Evolutionary conservation across 1,140 invertebrate species (phyloP).

Genomic region (Caenorhabditis remanei): DNA sequence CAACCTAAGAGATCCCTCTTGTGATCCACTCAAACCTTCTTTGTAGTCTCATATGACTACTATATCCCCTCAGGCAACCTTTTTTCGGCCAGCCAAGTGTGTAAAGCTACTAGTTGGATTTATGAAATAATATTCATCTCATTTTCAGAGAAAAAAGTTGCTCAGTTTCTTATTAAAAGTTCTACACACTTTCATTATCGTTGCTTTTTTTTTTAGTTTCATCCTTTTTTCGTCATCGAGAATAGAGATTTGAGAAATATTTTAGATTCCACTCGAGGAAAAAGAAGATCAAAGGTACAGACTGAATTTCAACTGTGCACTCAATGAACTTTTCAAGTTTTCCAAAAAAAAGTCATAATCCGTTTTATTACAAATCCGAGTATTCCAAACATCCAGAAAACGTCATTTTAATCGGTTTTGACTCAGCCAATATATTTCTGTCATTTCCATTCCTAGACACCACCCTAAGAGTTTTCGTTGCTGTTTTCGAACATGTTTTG

Average conservation of each 20-base stretch:
- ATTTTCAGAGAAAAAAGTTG: background rate
- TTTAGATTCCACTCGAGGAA: too few species aligned
- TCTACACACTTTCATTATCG: constrained; percentile 1
- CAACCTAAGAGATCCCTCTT: constrained; percentile 47
- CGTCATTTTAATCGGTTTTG: background rate
- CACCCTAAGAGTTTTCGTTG: background rate
- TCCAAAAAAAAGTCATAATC: too few species aligned
- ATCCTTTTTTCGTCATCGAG: background rate
- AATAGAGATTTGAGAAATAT: background rate
- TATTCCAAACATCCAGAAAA: background rate
- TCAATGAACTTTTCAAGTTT: background rate
- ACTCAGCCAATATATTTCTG: background rate
- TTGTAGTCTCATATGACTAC: constrained; percentile 54
- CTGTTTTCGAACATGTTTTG: background rate
- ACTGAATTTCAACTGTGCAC: background rate
- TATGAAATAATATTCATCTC: constrained; percentile 44
- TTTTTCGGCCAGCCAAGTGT: constrained; percentile 42
- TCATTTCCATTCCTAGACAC: background rate
- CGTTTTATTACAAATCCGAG: too few species aligned
- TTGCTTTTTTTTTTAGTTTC: background rate
- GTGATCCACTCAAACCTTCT: constrained; percentile 52
- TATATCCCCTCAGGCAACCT: constrained; percentile 48
- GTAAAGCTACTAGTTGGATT: constrained; percentile 1
- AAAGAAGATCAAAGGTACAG: too few species aligned
- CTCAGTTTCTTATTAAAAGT: constrained; percentile 46